A percentile compares a stretch with the other conserved stretches of the same genome.
phyloP scores from a whole-genome alignment of 2,113 vertebrate species.

The Gadus macrocephalus region DNA sequence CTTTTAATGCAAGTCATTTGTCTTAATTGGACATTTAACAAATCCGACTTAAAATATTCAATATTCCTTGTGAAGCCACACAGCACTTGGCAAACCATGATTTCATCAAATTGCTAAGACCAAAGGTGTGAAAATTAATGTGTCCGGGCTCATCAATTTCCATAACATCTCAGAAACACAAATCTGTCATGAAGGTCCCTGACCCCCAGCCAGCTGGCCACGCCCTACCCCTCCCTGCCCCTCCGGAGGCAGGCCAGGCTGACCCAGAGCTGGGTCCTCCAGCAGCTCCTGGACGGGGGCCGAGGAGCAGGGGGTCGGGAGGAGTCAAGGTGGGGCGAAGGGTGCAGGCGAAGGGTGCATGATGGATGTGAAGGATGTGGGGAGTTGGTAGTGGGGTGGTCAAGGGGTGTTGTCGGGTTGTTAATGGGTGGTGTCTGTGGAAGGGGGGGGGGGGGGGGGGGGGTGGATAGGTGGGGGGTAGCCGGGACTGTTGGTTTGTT shows the following conservation, averaged over 20 bases:
- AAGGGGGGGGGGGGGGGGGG: too few species aligned
- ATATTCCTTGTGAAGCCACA: not conserved
- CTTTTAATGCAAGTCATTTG: too few species aligned
- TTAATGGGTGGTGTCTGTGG: too few species aligned
- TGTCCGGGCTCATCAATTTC: not conserved
- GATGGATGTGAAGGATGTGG: conserved; percentile 6
- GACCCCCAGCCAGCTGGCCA: conserved; percentile 7
- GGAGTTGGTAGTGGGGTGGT: not conserved
- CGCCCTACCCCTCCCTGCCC: not conserved
- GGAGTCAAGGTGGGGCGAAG: conserved; percentile 6
- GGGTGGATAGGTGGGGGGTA: too few species aligned
- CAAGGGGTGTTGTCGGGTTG: too few species aligned
- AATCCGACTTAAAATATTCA: not conserved
- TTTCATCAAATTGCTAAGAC: not conserved
- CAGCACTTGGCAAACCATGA: not conserved
- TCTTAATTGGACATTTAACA: too few species aligned
- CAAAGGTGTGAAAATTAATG: too few species aligned
- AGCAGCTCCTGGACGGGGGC: too few species aligned
- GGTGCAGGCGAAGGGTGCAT: not conserved
- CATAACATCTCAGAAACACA: not conserved
- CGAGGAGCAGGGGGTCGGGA: too few species aligned
- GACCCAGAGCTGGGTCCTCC: conserved; percentile 2
- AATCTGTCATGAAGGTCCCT: not conserved
- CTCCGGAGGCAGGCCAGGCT: conserved; percentile 1
- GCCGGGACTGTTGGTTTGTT: too few species aligned